Conservation (phyloP, 2,797 vertebrate species). For the Ceryle rudis region DNA sequence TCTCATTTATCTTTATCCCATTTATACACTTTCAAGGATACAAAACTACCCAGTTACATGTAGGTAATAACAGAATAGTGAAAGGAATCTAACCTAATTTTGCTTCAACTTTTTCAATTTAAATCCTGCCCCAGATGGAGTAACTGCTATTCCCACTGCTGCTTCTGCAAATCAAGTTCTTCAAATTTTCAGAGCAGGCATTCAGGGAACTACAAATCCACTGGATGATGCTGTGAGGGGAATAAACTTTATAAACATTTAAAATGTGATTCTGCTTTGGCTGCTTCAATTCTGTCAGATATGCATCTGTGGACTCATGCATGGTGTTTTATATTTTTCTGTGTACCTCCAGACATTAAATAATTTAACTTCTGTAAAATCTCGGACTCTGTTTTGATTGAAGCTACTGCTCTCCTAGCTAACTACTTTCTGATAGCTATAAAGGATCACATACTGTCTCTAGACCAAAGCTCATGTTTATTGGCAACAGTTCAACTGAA, state of each 20-base stretch:
- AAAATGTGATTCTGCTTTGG: constrained; percentile 33
- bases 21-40: not conserved
- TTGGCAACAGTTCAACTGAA: constrained; percentile 22
- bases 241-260: constrained; percentile 25
- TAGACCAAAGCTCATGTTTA: constrained; percentile 22
- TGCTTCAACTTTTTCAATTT: constrained; percentile 19
- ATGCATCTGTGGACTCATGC: not conserved
- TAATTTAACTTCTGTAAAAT: constrained; percentile 4
- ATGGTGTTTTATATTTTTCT: not conserved
- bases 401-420: not conserved
- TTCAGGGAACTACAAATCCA: constrained; percentile 33
- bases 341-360: not conserved
- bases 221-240: constrained; percentile 11
- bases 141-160: not conserved
- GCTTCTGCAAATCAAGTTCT: constrained; percentile 23
- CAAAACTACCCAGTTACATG: not conserved
- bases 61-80: not conserved
- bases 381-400: not conserved
- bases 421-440: not conserved
- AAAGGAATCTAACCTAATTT: constrained; percentile 12
- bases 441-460: not conserved
- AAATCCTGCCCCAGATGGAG: not conserved
- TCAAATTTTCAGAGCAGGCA: constrained; percentile 21
- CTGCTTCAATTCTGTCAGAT: constrained; percentile 37
- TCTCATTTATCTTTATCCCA: not conserved